Base-by-base conservation (phyloP, 2,888 invertebrate genomes). In the Bunonema sp. region DNA sequence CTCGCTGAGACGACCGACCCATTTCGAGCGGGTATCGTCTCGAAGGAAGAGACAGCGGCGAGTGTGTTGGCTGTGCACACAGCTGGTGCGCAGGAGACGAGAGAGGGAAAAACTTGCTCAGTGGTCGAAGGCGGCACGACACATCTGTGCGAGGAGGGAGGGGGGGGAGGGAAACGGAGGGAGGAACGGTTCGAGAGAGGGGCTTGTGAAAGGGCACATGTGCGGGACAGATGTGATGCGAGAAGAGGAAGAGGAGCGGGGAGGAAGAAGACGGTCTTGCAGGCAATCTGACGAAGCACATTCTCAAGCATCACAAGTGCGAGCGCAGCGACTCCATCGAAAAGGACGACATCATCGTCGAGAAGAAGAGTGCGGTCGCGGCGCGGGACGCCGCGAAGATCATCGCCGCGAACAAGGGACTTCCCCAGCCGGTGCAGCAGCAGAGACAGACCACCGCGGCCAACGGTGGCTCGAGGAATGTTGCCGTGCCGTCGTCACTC, bases 211-310 rank as follows among this genome's bases (percentile, higher is more conserved):
- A 20, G 22, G 16, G 15, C 5, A 7, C 20, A 12, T n/a, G 31
- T 22, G 38, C 22, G n/a, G 28, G 30, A 21, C 16, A 34, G 7
- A 34, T 18, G 21, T n/a, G n/a, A 21, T 4, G 21, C 5, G 34
- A 7, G 34, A 7, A 21, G 19, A 28, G 5, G 29, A 28, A 24
- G 30, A 21, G 32, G 18, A 15, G 12, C 12, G n/a, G 33, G 7
- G 12, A 15, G 4, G 15, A 33, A 32, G 31, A 10, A 28, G 10
- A 20, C 15, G 23, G 7, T 24, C 8, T 45, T 59, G 22, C 49
- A 66, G 67, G 68, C 19, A 68, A 68, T 40, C 54, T 68, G 18
- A 68, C 68, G 29, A 68, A 68, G 38, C 68, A 68, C 48, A 68
- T 68, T 33, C 48, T 68, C 37, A 68, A 68, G 41, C 68, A 68